Conservation (phyloP, 2,797 vertebrate genomes). For the Dromococcyx pavoninus region DNA sequence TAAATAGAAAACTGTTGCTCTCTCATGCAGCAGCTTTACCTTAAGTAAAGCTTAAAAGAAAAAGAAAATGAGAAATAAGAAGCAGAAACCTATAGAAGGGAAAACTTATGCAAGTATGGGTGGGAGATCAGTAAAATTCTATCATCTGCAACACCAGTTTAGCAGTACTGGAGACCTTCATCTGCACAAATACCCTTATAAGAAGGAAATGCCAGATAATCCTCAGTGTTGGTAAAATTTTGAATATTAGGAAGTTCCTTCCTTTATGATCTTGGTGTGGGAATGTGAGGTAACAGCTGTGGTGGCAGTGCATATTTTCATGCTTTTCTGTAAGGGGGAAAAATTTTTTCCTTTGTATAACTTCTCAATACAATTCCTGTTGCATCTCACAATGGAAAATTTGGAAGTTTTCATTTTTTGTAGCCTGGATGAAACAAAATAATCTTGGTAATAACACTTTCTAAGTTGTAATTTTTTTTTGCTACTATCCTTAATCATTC, state of each 20-base stretch:
- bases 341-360: background rate
- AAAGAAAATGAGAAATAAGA: background rate
- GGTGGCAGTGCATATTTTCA: background rate
- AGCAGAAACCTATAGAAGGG: background rate
- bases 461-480: no score
- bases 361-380: background rate
- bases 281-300: background rate
- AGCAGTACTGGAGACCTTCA: background rate
- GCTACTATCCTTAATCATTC: no score
- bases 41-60: background rate
- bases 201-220: background rate
- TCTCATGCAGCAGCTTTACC: background rate
- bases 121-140: background rate
- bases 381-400: background rate
- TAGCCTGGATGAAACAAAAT: no score
- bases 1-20: background rate
- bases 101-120: background rate
- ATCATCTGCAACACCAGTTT: background rate
- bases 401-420: no score
- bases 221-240: background rate
- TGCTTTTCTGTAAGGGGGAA: background rate
- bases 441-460: no score
- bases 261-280: background rate
- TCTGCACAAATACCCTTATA: background rate
- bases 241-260: background rate